phyloP scores from a whole-genome alignment of 2,797 vertebrate genomes.

The Acipenser oxyrinchus region DNA sequence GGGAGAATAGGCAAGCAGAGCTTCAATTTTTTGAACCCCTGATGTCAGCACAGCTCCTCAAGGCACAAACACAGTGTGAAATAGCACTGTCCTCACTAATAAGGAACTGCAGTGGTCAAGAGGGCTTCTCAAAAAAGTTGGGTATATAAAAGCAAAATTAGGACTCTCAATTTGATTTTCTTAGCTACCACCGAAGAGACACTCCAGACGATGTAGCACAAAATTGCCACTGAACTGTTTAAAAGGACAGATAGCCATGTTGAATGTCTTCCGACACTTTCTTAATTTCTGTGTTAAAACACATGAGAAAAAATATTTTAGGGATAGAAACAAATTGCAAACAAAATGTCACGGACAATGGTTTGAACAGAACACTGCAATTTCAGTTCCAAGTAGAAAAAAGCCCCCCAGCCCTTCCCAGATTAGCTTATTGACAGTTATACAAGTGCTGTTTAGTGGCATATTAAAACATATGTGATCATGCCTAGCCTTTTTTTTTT shows the following conservation, averaged over 20 bases:
- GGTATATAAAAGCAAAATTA: conserved; percentile 17
- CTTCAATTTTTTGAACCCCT: conserved; percentile 37
- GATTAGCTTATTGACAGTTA: conserved; percentile 59
- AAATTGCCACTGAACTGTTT: too few species aligned
- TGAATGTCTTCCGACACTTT: too few species aligned
- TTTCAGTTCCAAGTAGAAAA: conserved; percentile 42
- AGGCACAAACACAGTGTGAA: conserved; percentile 67
- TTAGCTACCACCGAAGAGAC: too few species aligned
- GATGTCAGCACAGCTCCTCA: conserved; percentile 39
- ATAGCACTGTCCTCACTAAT: conserved; percentile 54
- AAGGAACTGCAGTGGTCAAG: conserved; percentile 44
- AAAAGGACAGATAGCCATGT: too few species aligned
- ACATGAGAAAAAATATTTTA: conserved; percentile 24
- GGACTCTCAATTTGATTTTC: too few species aligned
- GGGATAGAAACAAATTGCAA: conserved; percentile 30
- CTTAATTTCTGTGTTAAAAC: too few species aligned
- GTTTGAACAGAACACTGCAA: conserved; percentile 78
- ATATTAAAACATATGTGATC: conserved; percentile 38
- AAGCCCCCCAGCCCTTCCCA: conserved; percentile 49
- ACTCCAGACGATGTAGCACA: too few species aligned
- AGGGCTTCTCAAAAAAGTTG: conserved; percentile 29
- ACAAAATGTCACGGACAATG: conserved; percentile 46
- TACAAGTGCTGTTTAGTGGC: conserved; percentile 55
- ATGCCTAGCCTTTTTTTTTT: conserved; percentile 26
- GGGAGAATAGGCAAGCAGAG: conserved; percentile 6